Percentiles rank a stretch among this genome's conserved stretches.
Evolutionary conservation across 2,888 invertebrate species (phyloP).

Genomic region (Synanthedon formicaeformis): DNA sequence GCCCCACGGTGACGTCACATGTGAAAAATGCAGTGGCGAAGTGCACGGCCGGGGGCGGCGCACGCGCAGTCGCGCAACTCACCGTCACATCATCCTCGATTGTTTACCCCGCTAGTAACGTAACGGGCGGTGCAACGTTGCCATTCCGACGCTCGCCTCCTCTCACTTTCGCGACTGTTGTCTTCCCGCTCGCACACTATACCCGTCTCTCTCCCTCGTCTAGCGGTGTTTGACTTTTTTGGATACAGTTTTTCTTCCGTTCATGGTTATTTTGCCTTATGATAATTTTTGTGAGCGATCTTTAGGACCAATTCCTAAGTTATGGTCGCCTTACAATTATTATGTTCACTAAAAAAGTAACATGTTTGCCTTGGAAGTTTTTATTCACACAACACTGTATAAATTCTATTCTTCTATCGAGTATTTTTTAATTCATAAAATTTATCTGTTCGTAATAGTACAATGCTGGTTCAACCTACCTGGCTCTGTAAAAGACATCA

Average conservation of each 20-base stretch:
- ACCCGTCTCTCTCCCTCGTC: constrained; percentile 39
- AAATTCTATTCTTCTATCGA: not conserved
- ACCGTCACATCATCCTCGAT: constrained; percentile 52
- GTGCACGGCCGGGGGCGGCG: constrained; percentile 48
- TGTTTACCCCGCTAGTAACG: constrained; percentile 65
- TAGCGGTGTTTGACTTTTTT: constrained; percentile 69
- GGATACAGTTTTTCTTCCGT: constrained; percentile 59
- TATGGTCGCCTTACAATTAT: too few species aligned
- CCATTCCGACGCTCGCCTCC: constrained; percentile 55
- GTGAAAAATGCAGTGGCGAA: constrained; percentile 31
- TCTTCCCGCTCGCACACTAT: constrained; percentile 29
- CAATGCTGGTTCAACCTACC: constrained; percentile 8
- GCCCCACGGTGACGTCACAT: constrained; percentile 40
- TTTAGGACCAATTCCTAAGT: too few species aligned
- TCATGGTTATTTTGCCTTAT: constrained; percentile 50
- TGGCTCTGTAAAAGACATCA: constrained; percentile 27
- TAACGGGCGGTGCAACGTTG: constrained; percentile 58
- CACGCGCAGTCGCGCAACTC: constrained; percentile 47
- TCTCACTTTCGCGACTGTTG: constrained; percentile 63
- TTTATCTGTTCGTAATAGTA: not conserved
- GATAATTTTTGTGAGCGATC: constrained; percentile 8
- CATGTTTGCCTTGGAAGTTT: not conserved
- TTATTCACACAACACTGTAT: not conserved
- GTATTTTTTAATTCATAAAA: not conserved
- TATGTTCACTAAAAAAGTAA: too few species aligned